Evolutionary conservation across 2,797 vertebrate genomes (phyloP).

Genomic region (Manis pentadactyla): DNA sequence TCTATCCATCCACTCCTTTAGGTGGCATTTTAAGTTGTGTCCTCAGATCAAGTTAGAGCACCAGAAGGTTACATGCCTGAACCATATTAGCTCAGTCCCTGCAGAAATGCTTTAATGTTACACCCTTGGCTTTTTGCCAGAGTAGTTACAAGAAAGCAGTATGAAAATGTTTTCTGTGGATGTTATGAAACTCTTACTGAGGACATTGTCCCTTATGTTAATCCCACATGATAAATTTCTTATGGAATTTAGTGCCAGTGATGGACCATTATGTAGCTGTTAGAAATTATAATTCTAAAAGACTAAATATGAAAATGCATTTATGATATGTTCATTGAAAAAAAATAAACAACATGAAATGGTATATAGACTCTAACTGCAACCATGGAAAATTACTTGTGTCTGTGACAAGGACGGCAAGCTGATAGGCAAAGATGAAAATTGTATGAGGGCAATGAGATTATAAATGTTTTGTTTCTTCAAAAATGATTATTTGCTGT

Average conservation of each 20-base stretch:
- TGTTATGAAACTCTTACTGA: constrained; percentile 63
- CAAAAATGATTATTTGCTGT: constrained; percentile 49
- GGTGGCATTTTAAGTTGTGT: constrained; percentile 77
- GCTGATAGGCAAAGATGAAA: constrained; percentile 51
- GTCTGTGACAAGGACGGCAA: constrained; percentile 58
- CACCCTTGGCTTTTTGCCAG: constrained; percentile 73
- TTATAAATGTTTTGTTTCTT: constrained; percentile 42
- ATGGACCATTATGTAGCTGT: constrained; percentile 58
- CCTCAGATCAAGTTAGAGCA: constrained; percentile 68
- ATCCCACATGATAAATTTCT: constrained; percentile 61
- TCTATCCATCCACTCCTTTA: constrained; percentile 73
- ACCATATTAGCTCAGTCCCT: constrained; percentile 54
- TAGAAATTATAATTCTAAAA: constrained; percentile 71
- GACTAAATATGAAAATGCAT: constrained; percentile 63
- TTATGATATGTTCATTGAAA: constrained; percentile 55
- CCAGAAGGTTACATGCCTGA: constrained; percentile 69
- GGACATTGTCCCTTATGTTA: constrained; percentile 66
- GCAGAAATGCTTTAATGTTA: constrained; percentile 67
- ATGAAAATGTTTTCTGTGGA: constrained; percentile 67
- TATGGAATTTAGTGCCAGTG: constrained; percentile 65
- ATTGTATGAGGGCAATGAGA: constrained; percentile 37
- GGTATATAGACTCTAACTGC: constrained; percentile 26
- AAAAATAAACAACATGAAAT: constrained; percentile 28
- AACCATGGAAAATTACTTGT: constrained; percentile 64
- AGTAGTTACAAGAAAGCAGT: constrained; percentile 63